These are phyloP conservation scores for Pterocles orientalis DNA, from an alignment of 2,113 vertebrate species.

Conservation along the genomic window DNA sequence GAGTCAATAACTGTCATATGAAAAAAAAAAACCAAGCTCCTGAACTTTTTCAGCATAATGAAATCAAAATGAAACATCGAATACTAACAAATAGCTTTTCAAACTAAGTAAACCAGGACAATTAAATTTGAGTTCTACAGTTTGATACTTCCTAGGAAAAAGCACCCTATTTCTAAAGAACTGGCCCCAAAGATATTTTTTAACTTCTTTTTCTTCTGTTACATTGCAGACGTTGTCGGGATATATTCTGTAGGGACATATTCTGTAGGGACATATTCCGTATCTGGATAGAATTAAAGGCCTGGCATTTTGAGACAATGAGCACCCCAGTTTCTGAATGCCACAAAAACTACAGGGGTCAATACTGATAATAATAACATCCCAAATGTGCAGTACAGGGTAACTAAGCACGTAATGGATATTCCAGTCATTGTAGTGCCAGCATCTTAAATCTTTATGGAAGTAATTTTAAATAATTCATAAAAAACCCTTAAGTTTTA, in stretches of 20 bases:
- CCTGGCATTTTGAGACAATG: neutral
- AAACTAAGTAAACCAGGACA: neutral
- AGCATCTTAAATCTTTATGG: neutral
- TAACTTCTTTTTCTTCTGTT: neutral
- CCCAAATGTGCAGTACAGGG: neutral
- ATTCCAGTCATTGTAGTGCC: neutral
- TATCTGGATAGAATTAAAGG: neutral
- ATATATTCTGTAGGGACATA: neutral
- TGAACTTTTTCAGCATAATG: neutral
- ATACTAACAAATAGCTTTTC: neutral
- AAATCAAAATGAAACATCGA: neutral
- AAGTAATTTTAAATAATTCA: neutral
- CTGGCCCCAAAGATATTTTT: neutral
- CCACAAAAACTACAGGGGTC: neutral
- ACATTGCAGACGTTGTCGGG: neutral
- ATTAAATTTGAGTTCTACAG: neutral
- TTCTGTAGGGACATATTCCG: neutral
- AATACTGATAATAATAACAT: neutral
- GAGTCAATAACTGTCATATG: neutral
- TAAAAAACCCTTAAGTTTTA: neutral
- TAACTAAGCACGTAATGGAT: neutral
- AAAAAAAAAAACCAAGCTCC: neutral
- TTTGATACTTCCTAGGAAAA: neutral
- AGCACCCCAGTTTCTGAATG: neutral
- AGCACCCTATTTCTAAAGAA: neutral